Conservation (phyloP, 2,888 invertebrate genomes). For the Camptogramma bilineatum region DNA sequence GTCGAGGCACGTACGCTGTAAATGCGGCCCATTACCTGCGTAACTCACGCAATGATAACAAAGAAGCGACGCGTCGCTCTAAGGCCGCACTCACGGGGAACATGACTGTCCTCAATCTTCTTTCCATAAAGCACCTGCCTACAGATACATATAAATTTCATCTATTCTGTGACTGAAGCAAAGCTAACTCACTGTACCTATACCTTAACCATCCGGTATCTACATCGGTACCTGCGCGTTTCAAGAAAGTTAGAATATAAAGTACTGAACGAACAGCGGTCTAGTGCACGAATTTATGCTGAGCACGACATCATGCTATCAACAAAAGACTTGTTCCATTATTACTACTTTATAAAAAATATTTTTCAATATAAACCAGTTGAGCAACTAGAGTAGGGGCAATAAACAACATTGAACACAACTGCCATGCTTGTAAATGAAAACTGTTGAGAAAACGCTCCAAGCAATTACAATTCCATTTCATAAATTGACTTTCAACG, state of each 20-base stretch:
- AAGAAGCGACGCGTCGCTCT: conserved; percentile 47
- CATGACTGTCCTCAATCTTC: conserved; percentile 42
- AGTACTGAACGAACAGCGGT: conserved; percentile 24
- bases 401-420: conserved; percentile 31
- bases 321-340: conserved; percentile 16
- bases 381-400: conserved; percentile 4
- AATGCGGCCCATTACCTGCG: conserved; percentile 80
- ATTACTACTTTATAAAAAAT: conserved; percentile 8
- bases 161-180: conserved; percentile 7
- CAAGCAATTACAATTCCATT: conserved; percentile 51
- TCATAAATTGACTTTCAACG: conserved; percentile 54
- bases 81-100: conserved; percentile 43
- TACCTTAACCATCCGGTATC: conserved; percentile 14
- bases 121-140: conserved; percentile 26
- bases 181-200: conserved; percentile 15
- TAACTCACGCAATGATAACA: conserved; percentile 81
- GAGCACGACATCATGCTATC: conserved; percentile 27
- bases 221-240: conserved; percentile 22
- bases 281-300: conserved; percentile 25
- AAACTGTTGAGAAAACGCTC: conserved; percentile 42
- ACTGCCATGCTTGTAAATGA: conserved; percentile 41
- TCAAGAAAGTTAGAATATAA: conserved; percentile 21
- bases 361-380: conserved; percentile 1
- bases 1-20: conserved; percentile 80
- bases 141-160: background rate